Conservation (phyloP, 2,797 vertebrate species). For the Acropternis orthonyx region DNA sequence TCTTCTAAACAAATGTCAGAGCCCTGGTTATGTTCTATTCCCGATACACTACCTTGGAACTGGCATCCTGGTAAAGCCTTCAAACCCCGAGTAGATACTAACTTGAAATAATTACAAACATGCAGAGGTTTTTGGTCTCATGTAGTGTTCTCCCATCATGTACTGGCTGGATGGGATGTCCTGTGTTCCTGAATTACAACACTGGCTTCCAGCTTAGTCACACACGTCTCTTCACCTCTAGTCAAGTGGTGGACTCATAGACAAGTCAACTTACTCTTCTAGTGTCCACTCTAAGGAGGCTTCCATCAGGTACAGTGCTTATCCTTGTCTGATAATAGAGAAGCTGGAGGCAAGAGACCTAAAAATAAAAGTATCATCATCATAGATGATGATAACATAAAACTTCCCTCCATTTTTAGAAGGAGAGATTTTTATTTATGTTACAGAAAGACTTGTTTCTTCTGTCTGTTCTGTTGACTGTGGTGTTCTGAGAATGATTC, state of each 20-base stretch:
- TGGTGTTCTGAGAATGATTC: constrained; percentile 43
- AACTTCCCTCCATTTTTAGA: not conserved
- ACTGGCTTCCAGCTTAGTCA: not conserved
- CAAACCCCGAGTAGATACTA: not conserved
- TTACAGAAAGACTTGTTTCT: constrained; percentile 31
- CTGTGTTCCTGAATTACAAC: not conserved
- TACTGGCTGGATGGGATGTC: not conserved
- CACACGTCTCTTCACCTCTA: not conserved
- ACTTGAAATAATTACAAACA: not conserved
- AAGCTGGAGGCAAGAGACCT: constrained; percentile 12
- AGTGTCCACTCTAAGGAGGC: not conserved
- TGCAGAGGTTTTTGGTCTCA: not conserved
- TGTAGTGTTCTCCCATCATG: not conserved
- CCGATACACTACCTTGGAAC: not conserved
- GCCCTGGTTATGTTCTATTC: not conserved
- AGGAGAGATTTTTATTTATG: constrained; percentile 39
- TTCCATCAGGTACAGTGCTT: not conserved
- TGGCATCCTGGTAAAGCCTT: not conserved
- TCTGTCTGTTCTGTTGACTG: constrained; percentile 42
- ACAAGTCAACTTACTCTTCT: not conserved
- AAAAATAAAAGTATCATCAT: constrained; percentile 17
- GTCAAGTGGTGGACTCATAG: not conserved
- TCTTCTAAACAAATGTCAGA: not conserved
- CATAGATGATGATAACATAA: not conserved
- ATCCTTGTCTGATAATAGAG: not conserved